A percentile compares a stretch with the other conserved stretches of the same genome.
These are phyloP conservation scores for Drosophila nr. perissopoda DNA, from an alignment of 2,888 invertebrate species.

Conservation along the genomic window DNA sequence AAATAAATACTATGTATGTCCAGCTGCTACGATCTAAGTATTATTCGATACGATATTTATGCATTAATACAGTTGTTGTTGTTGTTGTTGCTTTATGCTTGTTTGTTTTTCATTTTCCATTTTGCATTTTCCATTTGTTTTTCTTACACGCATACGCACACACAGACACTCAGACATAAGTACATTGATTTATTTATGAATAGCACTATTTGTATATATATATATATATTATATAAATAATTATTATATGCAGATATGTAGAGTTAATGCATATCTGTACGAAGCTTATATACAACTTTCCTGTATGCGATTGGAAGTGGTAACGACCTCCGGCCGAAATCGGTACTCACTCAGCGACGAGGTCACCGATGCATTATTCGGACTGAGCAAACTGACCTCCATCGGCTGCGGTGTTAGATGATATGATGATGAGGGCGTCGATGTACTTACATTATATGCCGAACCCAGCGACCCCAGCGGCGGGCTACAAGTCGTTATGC, in stretches of 20 bases:
- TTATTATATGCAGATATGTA: slow-evolving; percentile 15
- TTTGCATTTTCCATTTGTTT: slow-evolving; percentile 7
- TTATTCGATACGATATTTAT: slow-evolving; percentile 60
- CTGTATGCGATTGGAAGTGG: slow-evolving; percentile 94
- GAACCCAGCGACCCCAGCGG: slow-evolving; percentile 73
- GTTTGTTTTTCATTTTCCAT: slow-evolving; percentile 3
- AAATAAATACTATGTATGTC: slow-evolving; percentile 11
- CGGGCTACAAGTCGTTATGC: slow-evolving; percentile 86
- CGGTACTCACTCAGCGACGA: slow-evolving; percentile 92
- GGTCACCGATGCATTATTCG: slow-evolving; percentile 87
- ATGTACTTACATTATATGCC: slow-evolving; percentile 74
- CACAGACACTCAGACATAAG: slow-evolving; percentile 57
- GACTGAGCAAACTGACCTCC: slow-evolving; percentile 85
- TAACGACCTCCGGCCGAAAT: slow-evolving; percentile 93
- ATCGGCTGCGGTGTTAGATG: slow-evolving; percentile 85
- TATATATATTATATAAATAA: slow-evolving; percentile 21
- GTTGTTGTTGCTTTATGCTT: not conserved
- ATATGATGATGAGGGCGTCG: slow-evolving; percentile 81
- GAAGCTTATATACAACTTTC: slow-evolving; percentile 94
- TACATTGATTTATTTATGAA: slow-evolving; percentile 30
- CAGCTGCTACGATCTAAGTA: slow-evolving; percentile 58
- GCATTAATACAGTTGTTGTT: slow-evolving; percentile 60
- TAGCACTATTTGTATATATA: slow-evolving; percentile 24
- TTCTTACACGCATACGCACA: slow-evolving; percentile 24
- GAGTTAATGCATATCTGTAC: slow-evolving; percentile 9